Percentiles rank a stretch among this genome's conserved stretches.
Evolutionary conservation across 2,888 invertebrate species (phyloP).

Genomic region (Nomada fabriciana): DNA sequence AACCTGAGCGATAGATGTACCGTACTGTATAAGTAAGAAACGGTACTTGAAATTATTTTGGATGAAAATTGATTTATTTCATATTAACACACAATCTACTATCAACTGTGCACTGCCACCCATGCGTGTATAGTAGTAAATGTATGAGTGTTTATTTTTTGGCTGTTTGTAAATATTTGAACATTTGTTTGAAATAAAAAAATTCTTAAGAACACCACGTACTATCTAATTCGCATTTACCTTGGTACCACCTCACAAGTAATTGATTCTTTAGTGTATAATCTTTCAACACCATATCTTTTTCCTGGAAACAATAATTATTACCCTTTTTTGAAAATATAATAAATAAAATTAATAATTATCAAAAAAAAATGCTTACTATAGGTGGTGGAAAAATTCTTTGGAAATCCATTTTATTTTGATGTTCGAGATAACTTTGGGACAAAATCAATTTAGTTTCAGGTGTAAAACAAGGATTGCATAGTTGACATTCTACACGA

Average conservation of each 20-base stretch:
- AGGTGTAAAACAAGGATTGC: constrained; percentile 90
- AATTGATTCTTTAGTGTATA: constrained; percentile 90
- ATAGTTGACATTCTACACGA: constrained; percentile 90
- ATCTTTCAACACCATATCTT: constrained; percentile 84
- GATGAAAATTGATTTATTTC: not conserved
- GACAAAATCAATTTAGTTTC: constrained; percentile 87
- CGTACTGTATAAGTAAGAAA: too few relatives aligned
- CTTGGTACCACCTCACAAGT: constrained; percentile 94
- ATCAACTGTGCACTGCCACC: constrained; percentile 11
- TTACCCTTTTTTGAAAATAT: too few relatives aligned
- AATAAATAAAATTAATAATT: not conserved
- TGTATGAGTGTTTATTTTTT: constrained; percentile 19
- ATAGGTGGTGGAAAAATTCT: constrained; percentile 92
- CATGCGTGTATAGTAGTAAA: constrained; percentile 23
- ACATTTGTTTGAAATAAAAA: constrained; percentile 4
- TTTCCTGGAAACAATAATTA: constrained; percentile 77
- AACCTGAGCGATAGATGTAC: not conserved
- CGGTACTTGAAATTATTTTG: not conserved
- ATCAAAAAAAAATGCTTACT: constrained; percentile 80
- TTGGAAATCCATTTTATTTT: constrained; percentile 91
- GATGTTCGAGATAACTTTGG: constrained; percentile 91
- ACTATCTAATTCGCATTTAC: constrained; percentile 92
- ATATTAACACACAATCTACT: not conserved
- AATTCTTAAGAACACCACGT: constrained; percentile 89
- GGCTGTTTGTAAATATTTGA: constrained; percentile 25